Evolutionary conservation across 1,140 invertebrate species (phyloP), one percentile per base, ranked within the genome.

Genomic region (Drosophila subpulchrella): DNA sequence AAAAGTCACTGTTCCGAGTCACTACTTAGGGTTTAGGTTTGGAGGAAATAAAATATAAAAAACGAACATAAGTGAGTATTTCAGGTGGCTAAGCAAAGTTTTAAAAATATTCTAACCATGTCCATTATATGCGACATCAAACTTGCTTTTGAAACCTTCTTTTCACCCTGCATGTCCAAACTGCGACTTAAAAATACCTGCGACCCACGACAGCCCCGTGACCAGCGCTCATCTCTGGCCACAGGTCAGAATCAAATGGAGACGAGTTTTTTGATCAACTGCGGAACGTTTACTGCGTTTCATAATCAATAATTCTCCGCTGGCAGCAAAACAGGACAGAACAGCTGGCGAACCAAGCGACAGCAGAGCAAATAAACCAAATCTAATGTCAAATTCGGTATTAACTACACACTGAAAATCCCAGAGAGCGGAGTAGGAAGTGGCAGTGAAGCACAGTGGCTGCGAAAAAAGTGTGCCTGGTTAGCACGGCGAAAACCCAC

Each of bases 261-360:
- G 27, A 30, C 17, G n/a, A 63, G 38, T 27, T 41, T 62, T 50
- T 42, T 54, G 30, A 39, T 65, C 72, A 50, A 78, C 68, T 75
- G 47, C 59, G 53, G 55, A 56, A 79, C 71, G 74, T 80, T 70
- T 81, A 76, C 71, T 77, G 65, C 75, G 84, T 88, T 88, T 88
- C 80, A 88, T 88, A 88, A 88, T 88, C 83, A 68, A 88, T 59
- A 79, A 74, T 66, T 78, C 53, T 41, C 60, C 66, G 63, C 72
- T 67, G 41, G 44, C 39, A 58, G 39, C 30, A 46, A 67, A 72
- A 75, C 48, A 75, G 15, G 32, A 55, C 47, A 71, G 60, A 70
- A 72, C 57, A 67, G 27, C 50, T 78, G 65, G 70, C n/a, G 30
- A 61, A 54, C 7, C 36, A 51, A 62, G 36, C 44, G 41, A 63